Evolutionary conservation across 2,888 invertebrate genomes (phyloP).

Genomic region (Exephanes ischioxanthus): DNA sequence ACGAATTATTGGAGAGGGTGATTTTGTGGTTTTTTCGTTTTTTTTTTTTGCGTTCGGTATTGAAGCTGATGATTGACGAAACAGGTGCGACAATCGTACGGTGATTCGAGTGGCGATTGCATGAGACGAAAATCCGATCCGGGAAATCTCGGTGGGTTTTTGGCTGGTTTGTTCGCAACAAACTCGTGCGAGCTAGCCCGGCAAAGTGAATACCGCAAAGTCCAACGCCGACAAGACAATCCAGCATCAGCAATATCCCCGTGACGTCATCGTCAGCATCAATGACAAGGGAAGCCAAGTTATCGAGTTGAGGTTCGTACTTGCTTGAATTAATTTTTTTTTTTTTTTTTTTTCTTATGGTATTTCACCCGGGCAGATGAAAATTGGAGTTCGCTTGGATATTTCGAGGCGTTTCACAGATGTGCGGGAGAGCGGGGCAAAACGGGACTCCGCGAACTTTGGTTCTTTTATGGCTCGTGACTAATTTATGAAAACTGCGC

Average conservation of each 20-base stretch:
- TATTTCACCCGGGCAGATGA: background rate
- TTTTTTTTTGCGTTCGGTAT: background rate
- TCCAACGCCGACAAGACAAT: constrained; percentile 77
- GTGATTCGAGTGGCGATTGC: constrained; percentile 10
- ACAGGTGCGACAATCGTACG: background rate
- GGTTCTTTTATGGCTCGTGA: background rate
- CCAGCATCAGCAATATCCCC: constrained; percentile 73
- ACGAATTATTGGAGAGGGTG: background rate
- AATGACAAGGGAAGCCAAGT: constrained; percentile 78
- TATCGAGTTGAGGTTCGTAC: constrained; percentile 79
- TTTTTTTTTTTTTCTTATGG: background rate
- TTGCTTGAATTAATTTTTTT: background rate
- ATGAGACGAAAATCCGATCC: background rate
- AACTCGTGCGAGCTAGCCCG: constrained; percentile 64
- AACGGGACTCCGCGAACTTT: background rate
- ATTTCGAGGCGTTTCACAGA: no score
- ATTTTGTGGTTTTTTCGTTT: background rate
- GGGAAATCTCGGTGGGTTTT: background rate
- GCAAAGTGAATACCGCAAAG: constrained; percentile 81
- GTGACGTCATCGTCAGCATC: constrained; percentile 81
- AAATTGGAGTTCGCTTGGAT: background rate
- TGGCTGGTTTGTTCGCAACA: constrained; percentile 2
- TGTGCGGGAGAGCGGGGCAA: background rate
- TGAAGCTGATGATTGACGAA: background rate
- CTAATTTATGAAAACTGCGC: no score